Evolutionary conservation across 2,888 invertebrate genomes (phyloP), one percentile per base, ranked within the genome.

Genomic region (Ectobius pallidus): DNA sequence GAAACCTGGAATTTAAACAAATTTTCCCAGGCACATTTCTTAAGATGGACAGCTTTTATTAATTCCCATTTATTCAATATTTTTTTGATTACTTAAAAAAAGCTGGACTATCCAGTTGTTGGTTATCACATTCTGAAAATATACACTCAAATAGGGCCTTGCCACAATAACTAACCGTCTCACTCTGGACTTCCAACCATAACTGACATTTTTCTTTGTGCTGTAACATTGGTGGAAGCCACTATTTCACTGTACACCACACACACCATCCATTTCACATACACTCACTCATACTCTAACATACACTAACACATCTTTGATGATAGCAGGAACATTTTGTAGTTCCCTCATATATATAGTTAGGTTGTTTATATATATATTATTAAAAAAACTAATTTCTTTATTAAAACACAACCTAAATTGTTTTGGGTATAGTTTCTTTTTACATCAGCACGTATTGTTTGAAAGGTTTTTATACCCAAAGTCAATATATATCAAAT

Each of bases 321-420:
- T 42, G 63, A 72, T 42, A 62, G 22, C 44, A 46, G 62, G 61
- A 49, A 72, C 72, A 44, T 69, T 49, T 42, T 22, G 16, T 39
- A 58, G 39, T 63, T 44, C 62, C 55, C 32, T 49, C 30, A 61
- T 68, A 72, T 68, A 32, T 49, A 46, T 65, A 65, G 52, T 49
- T 34, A 34, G 34, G 34, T 34, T 34, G 34, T 34, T 34, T 34
- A 34, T 62, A 68, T 49, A 68, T 72, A 44, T 65, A 65, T 52
- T 71, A 71, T 71, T 72, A 69, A 71, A 72, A 72, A 74, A 71
- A 72, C 72, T 74, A 74, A 61, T 71, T 63, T 73, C 71, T 73
- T 73, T 73, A 73, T 73, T 75, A 73, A 75, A 73, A 75, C 75
- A 73, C 75, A 75, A 75, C 75, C 75, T 73, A 73, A 73, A 71